Conservation (phyloP, 2,888 invertebrate species). For the Acanthacorydalis orientalis region DNA sequence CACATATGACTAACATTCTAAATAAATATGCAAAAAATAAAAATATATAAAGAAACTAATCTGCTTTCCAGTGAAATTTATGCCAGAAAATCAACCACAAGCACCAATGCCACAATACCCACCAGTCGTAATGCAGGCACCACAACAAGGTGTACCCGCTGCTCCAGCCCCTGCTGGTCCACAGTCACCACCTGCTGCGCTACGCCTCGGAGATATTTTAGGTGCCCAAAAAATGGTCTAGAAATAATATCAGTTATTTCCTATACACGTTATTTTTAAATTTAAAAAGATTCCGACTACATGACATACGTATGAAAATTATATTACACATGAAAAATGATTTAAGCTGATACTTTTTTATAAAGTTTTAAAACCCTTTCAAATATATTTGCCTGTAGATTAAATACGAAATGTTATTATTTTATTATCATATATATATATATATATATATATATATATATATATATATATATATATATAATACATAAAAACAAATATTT, state of each 20-base stretch:
- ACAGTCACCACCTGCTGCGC: slow-evolving; percentile 6
- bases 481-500: too few relatives aligned
- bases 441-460: too few relatives aligned
- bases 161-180: slow-evolving; percentile 7
- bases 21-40: too few relatives aligned
- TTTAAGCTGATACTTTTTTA: too few relatives aligned
- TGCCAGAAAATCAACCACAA: slow-evolving; percentile 15
- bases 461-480: too few relatives aligned
- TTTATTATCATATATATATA: too few relatives aligned
- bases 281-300: not conserved
- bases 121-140: not conserved
- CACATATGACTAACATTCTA: too few relatives aligned
- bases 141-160: slow-evolving; percentile 1
- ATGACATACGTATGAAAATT: too few relatives aligned
- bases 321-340: too few relatives aligned
- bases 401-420: too few relatives aligned
- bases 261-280: not conserved
- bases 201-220: not conserved
- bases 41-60: not conserved
- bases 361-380: too few relatives aligned
- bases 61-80: slow-evolving; percentile 17
- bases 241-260: not conserved
- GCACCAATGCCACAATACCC: slow-evolving; percentile 8
- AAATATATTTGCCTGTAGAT: too few relatives aligned
- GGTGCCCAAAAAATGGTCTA: not conserved